These are phyloP conservation scores for Drosophila neotestacea DNA, from an alignment of 2,888 invertebrate species.

Conservation along the genomic window DNA sequence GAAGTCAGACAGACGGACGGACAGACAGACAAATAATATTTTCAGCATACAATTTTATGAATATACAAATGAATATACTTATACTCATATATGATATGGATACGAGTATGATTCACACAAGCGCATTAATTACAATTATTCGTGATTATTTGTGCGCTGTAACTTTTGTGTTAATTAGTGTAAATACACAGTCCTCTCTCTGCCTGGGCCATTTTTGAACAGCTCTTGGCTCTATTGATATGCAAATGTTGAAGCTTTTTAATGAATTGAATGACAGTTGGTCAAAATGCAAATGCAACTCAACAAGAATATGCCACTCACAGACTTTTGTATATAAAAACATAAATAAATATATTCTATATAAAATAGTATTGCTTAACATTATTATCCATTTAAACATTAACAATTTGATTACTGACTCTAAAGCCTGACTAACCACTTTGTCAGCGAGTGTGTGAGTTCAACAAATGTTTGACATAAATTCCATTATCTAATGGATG, in stretches of 20 bases:
- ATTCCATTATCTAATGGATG: conserved; percentile 79
- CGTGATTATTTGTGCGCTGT: conserved; percentile 59
- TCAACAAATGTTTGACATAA: conserved; percentile 66
- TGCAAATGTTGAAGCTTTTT: conserved; percentile 42
- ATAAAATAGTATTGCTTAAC: not conserved
- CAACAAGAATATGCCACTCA: conserved; percentile 8
- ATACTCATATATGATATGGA: conserved; percentile 30
- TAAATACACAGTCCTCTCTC: conserved; percentile 44
- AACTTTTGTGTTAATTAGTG: conserved; percentile 64
- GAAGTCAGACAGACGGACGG: not conserved
- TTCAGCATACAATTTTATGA: conserved; percentile 49
- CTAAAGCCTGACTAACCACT: not conserved
- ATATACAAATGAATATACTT: conserved; percentile 29
- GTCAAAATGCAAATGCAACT: conserved; percentile 29
- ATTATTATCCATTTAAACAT: conserved; percentile 4
- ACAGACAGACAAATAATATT: conserved; percentile 32
- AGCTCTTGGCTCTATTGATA: conserved; percentile 43
- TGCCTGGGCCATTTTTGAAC: conserved; percentile 17
- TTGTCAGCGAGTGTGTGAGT: conserved; percentile 21
- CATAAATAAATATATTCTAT: conserved; percentile 1
- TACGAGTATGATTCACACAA: conserved; percentile 28
- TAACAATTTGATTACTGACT: conserved; percentile 1
- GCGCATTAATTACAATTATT: conserved; percentile 70
- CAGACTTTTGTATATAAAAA: not conserved
- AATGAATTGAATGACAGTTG: conserved; percentile 52